Evolutionary conservation across 2,797 vertebrate species (phyloP).

Genomic region (Anniella stebbinsi): DNA sequence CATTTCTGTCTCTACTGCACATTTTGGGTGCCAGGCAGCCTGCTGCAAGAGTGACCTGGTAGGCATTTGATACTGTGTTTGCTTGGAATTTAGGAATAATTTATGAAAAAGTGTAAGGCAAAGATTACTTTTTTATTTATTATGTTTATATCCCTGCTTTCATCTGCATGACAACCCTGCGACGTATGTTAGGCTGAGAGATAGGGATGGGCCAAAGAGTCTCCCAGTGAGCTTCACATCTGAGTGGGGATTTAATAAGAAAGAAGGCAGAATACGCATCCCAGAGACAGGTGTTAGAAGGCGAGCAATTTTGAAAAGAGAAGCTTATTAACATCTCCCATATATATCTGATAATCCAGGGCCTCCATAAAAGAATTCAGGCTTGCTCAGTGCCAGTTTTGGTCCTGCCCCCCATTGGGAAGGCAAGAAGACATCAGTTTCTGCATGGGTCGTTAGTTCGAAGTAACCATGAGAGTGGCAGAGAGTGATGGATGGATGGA

Average conservation of each 20-base stretch:
- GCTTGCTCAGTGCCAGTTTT: background rate
- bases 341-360: background rate
- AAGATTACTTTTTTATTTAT: background rate
- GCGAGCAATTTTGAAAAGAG: background rate
- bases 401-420: background rate
- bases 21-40: background rate
- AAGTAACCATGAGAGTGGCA: background rate
- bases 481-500: background rate
- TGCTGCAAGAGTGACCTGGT: background rate
- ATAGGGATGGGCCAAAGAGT: too few relatives aligned
- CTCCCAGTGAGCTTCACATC: background rate
- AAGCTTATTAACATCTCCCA: too few relatives aligned
- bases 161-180: background rate
- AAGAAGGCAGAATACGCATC: background rate
- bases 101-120: background rate
- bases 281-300: background rate
- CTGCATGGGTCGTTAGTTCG: background rate
- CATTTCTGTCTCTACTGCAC: background rate
- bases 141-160: background rate
- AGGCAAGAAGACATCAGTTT: background rate
- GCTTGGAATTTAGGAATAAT: background rate
- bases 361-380: background rate
- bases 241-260: background rate
- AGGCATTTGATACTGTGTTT: background rate
- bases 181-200: background rate